These are phyloP conservation scores for Theonella swinhoei DNA, from an alignment of 37 sponge, comb jelly and placozoan species.

Conservation along the genomic window DNA sequence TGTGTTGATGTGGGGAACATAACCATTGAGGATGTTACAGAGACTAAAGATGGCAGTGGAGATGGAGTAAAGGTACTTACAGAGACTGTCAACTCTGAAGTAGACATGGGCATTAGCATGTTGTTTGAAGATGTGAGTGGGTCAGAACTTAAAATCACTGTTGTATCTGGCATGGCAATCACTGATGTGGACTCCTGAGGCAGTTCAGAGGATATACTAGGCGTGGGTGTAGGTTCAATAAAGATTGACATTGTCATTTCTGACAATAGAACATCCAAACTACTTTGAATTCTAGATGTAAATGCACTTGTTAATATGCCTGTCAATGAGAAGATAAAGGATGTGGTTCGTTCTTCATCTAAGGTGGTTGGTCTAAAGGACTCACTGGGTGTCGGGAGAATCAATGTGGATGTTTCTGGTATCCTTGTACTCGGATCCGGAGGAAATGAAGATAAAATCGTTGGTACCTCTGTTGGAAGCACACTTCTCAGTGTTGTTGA, in stretches of 20 bases:
- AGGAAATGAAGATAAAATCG: neutral
- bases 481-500: neutral
- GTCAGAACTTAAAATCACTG: neutral
- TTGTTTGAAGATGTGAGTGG: neutral
- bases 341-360: too few relatives aligned
- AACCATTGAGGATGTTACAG: neutral
- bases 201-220: neutral
- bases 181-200: too few relatives aligned
- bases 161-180: neutral
- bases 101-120: conserved; percentile 19
- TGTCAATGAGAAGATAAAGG: neutral
- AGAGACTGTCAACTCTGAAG: neutral
- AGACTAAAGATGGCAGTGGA: neutral
- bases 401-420: too few relatives aligned
- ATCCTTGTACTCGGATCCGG: neutral
- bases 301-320: neutral
- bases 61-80: neutral
- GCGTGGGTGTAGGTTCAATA: neutral
- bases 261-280: neutral
- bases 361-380: neutral
- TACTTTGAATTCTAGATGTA: neutral
- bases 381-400: neutral
- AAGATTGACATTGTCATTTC: neutral
- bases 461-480: neutral
- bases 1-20: neutral